These are phyloP conservation scores for Anodontia alba DNA, from an alignment of 2,888 invertebrate species.

Conservation along the genomic window DNA sequence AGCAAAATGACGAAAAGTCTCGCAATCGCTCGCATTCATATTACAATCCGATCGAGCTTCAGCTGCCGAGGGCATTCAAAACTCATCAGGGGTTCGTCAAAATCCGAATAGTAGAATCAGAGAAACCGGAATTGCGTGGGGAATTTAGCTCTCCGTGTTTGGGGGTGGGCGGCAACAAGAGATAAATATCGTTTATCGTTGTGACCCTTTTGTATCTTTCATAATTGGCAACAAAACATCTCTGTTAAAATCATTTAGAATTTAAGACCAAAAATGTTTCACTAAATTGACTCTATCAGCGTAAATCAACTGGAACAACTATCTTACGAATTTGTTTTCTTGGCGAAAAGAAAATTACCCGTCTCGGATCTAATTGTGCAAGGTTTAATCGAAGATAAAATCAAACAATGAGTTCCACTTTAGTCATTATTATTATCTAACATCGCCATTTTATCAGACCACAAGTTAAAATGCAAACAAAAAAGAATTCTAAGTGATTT, in stretches of 20 bases:
- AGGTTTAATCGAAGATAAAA: background rate
- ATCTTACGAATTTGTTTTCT: background rate
- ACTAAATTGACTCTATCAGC: background rate
- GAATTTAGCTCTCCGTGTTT: background rate
- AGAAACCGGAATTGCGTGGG: conserved; percentile 10
- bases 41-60: background rate
- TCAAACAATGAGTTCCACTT: background rate
- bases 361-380: background rate
- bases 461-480: background rate
- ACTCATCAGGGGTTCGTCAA: background rate
- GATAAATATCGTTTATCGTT: background rate
- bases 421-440: background rate
- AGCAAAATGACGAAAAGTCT: conserved; percentile 14
- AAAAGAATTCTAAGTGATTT: background rate
- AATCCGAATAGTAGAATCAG: background rate
- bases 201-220: too few relatives aligned
- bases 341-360: conserved; percentile 14
- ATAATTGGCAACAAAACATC: background rate
- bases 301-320: background rate
- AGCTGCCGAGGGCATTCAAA: conserved; percentile 2
- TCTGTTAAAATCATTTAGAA: background rate
- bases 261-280: background rate
- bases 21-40: conserved; percentile 12
- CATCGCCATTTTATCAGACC: background rate
- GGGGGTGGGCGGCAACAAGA: background rate